These are phyloP conservation scores for Hippoglossus hippoglossus DNA, from an alignment of 2,797 vertebrate genomes.

Conservation along the genomic window DNA sequence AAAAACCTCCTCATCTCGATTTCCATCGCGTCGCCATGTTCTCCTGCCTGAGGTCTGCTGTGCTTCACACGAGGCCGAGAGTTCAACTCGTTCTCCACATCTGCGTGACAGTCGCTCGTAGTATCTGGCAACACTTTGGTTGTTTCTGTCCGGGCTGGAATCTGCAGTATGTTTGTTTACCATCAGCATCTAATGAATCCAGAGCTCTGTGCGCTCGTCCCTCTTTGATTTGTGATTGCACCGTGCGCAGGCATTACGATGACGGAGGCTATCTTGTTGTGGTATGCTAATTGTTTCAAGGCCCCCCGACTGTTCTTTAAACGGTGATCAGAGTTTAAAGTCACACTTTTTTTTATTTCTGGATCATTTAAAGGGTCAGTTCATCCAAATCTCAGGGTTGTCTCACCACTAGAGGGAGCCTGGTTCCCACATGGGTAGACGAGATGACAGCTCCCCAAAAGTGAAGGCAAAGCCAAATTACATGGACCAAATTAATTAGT, in stretches of 20 bases:
- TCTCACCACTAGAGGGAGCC: not conserved
- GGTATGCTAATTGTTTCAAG: slow-evolving; percentile 67
- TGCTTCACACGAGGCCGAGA: not conserved
- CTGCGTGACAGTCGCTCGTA: slow-evolving; percentile 36
- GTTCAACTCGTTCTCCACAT: slow-evolving; percentile 42
- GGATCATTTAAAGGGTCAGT: slow-evolving; percentile 9
- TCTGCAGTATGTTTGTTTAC: slow-evolving; percentile 50
- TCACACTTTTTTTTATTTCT: not conserved
- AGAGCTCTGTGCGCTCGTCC: slow-evolving; percentile 17
- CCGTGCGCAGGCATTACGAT: slow-evolving; percentile 36
- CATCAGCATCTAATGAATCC: slow-evolving; percentile 44
- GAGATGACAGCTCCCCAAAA: too few relatives aligned
- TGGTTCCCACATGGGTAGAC: not conserved
- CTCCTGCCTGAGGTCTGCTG: not conserved
- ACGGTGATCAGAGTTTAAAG: too few relatives aligned
- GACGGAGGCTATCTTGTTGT: slow-evolving; percentile 33
- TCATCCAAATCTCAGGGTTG: not conserved
- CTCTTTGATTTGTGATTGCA: slow-evolving; percentile 48
- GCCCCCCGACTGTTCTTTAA: not conserved
- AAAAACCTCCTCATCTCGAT: too few relatives aligned
- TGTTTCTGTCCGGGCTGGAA: slow-evolving; percentile 15
- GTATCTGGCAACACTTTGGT: slow-evolving; percentile 31
- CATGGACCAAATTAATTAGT: too few relatives aligned
- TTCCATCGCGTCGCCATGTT: not conserved
- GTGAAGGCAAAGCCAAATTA: too few relatives aligned